These are phyloP conservation scores for Anabacerthia variegaticeps DNA, from an alignment of 2,797 vertebrate genomes.

Conservation along the genomic window DNA sequence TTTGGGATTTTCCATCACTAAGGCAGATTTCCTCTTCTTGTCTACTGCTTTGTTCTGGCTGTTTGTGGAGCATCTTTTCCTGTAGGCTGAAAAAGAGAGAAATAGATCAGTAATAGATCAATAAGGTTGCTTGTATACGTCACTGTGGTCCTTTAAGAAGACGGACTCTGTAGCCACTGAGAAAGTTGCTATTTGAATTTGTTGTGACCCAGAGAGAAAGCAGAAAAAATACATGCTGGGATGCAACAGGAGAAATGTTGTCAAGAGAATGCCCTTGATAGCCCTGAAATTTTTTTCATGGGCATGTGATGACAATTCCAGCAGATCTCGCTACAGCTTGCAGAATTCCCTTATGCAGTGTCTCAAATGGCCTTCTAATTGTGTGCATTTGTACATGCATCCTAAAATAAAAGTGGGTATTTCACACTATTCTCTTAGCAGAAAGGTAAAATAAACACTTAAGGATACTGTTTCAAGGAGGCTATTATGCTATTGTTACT, in stretches of 20 bases:
- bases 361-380: neutral
- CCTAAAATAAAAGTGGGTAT: neutral
- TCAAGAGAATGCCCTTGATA: neutral
- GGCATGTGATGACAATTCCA: neutral
- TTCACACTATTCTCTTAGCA: neutral
- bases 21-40: neutral
- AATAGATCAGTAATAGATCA: neutral
- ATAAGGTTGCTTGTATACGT: neutral
- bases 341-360: neutral
- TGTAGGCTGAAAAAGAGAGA: neutral
- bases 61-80: neutral
- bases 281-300: neutral
- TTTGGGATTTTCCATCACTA: neutral
- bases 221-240: neutral
- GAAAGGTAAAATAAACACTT: neutral
- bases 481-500: neutral
- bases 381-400: neutral
- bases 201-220: neutral
- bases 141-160: neutral
- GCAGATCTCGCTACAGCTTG: neutral
- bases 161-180: neutral
- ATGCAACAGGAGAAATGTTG: neutral
- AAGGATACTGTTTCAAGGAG: neutral
- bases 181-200: neutral
- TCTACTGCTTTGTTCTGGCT: neutral